These are phyloP conservation scores for Salvelinus namaycush DNA, from an alignment of 2,113 vertebrate species.

Conservation along the genomic window DNA sequence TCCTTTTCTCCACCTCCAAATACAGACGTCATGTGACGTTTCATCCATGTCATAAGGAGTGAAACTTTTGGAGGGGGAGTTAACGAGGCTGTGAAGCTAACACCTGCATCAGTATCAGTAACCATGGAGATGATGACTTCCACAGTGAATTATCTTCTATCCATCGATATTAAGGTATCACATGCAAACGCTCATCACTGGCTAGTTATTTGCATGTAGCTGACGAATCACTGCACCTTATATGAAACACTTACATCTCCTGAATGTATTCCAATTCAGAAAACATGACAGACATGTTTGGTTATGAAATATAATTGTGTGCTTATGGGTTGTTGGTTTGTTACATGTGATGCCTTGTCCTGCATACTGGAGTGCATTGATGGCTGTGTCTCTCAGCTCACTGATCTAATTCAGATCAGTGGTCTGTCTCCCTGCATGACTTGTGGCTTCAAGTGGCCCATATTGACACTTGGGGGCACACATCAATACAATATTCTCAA, in stretches of 20 bases:
- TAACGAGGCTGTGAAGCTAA: conserved; percentile 9
- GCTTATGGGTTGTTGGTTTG: background rate
- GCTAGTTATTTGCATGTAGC: background rate
- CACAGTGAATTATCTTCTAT: background rate
- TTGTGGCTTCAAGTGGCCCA: background rate
- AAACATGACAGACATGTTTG: background rate
- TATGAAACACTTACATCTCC: background rate
- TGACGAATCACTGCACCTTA: no score
- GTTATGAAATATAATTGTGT: background rate
- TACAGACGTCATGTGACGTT: conserved; percentile 14
- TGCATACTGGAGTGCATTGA: background rate
- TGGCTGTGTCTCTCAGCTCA: background rate
- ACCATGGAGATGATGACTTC: conserved; percentile 14
- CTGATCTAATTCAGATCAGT: background rate
- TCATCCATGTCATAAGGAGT: conserved; percentile 2
- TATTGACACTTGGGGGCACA: background rate
- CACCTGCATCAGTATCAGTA: conserved; percentile 26
- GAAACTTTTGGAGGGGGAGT: conserved; percentile 12
- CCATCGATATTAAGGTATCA: background rate
- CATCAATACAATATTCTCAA: background rate
- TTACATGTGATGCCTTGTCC: background rate
- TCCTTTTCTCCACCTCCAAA: background rate
- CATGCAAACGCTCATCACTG: background rate
- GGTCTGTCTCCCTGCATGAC: background rate
- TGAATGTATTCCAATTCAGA: background rate